Conservation (phyloP, 1,140 invertebrate genomes). For the Bombus sibiricus region DNA sequence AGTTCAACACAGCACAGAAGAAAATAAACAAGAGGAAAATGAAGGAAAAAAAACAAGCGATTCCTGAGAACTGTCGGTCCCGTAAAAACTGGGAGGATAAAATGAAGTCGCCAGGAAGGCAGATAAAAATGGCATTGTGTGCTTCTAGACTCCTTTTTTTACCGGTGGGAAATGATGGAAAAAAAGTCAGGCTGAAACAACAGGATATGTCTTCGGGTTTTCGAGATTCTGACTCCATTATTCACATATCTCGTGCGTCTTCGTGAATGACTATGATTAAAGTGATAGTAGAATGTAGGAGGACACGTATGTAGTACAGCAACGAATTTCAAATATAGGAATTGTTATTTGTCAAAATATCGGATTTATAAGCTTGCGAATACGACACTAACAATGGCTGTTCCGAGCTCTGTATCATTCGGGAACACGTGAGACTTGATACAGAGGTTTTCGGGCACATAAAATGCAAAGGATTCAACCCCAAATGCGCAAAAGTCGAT, state of each 20-base stretch:
- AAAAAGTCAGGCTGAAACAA: background rate
- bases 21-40: background rate
- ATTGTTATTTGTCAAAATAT: background rate
- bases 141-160: background rate
- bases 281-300: too few relatives aligned
- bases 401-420: background rate
- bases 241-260: too few relatives aligned
- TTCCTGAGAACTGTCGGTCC: background rate
- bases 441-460: background rate
- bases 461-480: background rate
- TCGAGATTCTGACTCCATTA: background rate
- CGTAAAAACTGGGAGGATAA: constrained; percentile 21
- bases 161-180: background rate
- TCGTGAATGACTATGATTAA: background rate
- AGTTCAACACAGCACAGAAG: background rate
- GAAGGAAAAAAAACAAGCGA: background rate
- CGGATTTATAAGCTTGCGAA: too few relatives aligned
- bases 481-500: background rate
- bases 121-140: constrained; percentile 32
- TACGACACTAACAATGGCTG: background rate
- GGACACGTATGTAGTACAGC: too few relatives aligned
- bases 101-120: constrained; percentile 11
- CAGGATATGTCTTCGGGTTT: background rate
- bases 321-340: background rate
- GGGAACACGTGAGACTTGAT: too few relatives aligned